These are phyloP conservation scores for Hedya salicella DNA, from an alignment of 2,888 invertebrate species.

Conservation along the genomic window DNA sequence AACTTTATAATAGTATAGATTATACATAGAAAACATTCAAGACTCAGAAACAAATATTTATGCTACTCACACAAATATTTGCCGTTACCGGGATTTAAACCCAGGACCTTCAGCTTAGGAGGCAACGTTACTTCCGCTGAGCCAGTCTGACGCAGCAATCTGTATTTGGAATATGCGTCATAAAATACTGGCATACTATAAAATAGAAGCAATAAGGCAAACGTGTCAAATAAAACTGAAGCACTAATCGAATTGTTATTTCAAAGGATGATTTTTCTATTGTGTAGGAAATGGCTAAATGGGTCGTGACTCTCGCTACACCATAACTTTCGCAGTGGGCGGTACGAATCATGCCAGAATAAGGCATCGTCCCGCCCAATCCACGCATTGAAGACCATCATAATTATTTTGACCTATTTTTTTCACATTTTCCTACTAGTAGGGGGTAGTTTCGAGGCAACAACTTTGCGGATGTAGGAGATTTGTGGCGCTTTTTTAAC, in stretches of 20 bases:
- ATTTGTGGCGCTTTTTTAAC: conserved; percentile 40
- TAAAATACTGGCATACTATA: background rate
- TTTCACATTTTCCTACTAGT: conserved; percentile 42
- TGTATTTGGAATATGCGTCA: no score
- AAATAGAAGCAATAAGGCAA: conserved; percentile 27
- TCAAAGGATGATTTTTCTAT: conserved; percentile 39
- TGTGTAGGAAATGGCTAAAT: conserved; percentile 59
- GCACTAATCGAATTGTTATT: conserved; percentile 36
- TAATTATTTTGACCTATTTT: conserved; percentile 62
- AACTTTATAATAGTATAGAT: no score
- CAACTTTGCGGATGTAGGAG: conserved; percentile 33
- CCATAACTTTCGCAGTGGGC: conserved; percentile 63
- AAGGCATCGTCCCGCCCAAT: conserved; percentile 38
- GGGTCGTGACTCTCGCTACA: conserved; percentile 58
- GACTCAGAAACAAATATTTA: no score
- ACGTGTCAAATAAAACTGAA: conserved; percentile 24
- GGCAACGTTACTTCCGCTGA: no score
- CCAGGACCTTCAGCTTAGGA: no score
- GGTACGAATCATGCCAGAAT: conserved; percentile 47
- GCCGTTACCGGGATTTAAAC: no score
- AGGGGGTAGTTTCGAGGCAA: conserved; percentile 40
- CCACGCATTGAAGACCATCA: conserved; percentile 54
- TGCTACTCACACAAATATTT: no score
- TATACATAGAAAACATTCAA: no score
- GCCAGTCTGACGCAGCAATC: no score